These are phyloP conservation scores for Periophthalmus modestus DNA, from an alignment of 2,113 vertebrate species.

Conservation along the genomic window DNA sequence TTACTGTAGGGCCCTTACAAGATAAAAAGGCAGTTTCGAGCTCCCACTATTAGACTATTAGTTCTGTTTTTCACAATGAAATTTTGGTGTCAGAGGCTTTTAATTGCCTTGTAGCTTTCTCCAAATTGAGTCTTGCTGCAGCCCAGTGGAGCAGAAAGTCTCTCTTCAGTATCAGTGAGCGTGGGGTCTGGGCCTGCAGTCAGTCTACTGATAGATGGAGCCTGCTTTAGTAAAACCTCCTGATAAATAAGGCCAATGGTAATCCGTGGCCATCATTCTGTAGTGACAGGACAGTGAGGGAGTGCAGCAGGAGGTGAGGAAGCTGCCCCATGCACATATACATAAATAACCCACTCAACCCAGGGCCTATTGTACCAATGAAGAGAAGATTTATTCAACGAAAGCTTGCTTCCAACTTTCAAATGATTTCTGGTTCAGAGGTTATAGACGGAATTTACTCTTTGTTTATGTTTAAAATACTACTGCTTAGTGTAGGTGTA, in stretches of 20 bases:
- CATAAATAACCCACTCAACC: not conserved
- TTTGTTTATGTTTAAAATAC: not conserved
- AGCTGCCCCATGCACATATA: not conserved
- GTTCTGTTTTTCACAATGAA: not conserved
- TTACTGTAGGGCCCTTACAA: not conserved
- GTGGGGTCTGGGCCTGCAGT: not conserved
- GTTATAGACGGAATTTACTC: too few species aligned
- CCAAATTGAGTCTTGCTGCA: not conserved
- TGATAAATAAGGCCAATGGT: not conserved
- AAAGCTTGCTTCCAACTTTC: not conserved
- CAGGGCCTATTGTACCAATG: not conserved
- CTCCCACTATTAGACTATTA: not conserved
- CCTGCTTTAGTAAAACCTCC: slow-evolving; percentile 1
- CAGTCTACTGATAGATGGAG: slow-evolving; percentile 43
- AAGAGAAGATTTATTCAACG: not conserved
- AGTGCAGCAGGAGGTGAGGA: not conserved
- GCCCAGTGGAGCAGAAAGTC: not conserved
- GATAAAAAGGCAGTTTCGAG: not conserved
- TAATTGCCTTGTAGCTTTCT: not conserved
- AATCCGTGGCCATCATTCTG: not conserved
- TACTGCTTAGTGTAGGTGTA: too few species aligned
- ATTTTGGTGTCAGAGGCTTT: not conserved
- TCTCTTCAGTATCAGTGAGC: not conserved
- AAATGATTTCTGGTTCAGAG: not conserved
- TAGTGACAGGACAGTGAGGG: slow-evolving; percentile 11